phyloP scores from a whole-genome alignment of 2,888 invertebrate genomes.

The Sphinx pinastri region DNA sequence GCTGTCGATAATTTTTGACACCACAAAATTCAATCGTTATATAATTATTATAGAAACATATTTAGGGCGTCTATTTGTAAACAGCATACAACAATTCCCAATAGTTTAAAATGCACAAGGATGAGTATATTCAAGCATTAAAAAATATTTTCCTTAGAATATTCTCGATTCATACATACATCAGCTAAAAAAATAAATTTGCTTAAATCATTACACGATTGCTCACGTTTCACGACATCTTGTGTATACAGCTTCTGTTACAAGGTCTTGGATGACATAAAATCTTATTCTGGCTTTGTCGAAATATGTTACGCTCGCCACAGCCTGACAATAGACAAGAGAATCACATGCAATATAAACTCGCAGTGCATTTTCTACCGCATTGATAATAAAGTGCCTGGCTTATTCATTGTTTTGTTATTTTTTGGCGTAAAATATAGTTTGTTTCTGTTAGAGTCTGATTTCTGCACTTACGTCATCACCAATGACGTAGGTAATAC shows the following conservation, averaged over 20 bases:
- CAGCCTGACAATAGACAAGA: not conserved
- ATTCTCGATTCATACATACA: not conserved
- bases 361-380: not conserved
- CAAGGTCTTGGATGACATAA: constrained; percentile 25
- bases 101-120: too few relatives aligned
- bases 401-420: too few relatives aligned
- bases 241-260: constrained; percentile 23
- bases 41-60: too few relatives aligned
- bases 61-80: too few relatives aligned
- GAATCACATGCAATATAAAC: constrained; percentile 11
- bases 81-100: too few relatives aligned
- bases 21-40: too few relatives aligned
- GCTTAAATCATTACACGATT: constrained; percentile 39
- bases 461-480: not conserved
- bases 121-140: too few relatives aligned
- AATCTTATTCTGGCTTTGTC: constrained; percentile 18
- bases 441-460: not conserved
- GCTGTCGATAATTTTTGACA: too few relatives aligned
- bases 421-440: not conserved
- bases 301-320: not conserved
- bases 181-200: constrained; percentile 40
- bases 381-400: not conserved
- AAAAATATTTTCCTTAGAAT: not conserved
- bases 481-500: not conserved
- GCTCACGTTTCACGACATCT: constrained; percentile 30